phyloP scores from a whole-genome alignment of 2,888 invertebrate genomes.

The Zeuzera pyrina region DNA sequence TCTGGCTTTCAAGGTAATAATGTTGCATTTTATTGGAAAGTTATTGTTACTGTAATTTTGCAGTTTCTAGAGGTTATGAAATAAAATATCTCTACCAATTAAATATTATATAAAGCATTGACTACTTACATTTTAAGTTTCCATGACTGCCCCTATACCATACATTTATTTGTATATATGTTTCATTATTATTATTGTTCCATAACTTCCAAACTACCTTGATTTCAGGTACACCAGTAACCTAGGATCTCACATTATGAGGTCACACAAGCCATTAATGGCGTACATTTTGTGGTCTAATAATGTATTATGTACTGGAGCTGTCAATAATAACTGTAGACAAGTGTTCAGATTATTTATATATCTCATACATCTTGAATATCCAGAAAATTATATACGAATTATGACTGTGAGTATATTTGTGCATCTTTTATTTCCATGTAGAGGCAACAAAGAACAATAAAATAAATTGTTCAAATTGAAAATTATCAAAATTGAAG shows the following conservation, averaged over 20 bases:
- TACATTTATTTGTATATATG: too few species aligned
- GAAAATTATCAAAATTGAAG: too few species aligned
- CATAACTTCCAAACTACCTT: too few species aligned
- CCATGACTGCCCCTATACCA: background rate
- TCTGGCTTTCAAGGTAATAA: constrained; percentile 68
- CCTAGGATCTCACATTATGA: constrained; percentile 39
- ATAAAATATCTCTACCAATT: too few species aligned
- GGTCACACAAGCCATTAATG: constrained; percentile 49
- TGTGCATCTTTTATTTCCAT: background rate
- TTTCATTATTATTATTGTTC: too few species aligned
- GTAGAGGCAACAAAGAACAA: too few species aligned
- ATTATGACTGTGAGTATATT: constrained; percentile 41
- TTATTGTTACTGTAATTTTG: background rate
- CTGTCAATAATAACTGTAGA: constrained; percentile 38
- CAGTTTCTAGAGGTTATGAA: too few species aligned
- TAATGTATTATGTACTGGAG: constrained; percentile 40
- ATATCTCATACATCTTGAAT: constrained; percentile 44
- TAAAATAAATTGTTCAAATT: too few species aligned
- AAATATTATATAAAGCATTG: too few species aligned
- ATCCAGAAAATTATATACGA: constrained; percentile 45
- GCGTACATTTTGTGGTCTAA: constrained; percentile 48
- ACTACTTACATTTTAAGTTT: background rate
- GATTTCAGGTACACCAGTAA: constrained; percentile 44
- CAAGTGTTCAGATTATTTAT: constrained; percentile 50
- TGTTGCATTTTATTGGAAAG: too few species aligned